Conservation (phyloP, 2,113 vertebrate species). For the Corythornis cristatus region DNA sequence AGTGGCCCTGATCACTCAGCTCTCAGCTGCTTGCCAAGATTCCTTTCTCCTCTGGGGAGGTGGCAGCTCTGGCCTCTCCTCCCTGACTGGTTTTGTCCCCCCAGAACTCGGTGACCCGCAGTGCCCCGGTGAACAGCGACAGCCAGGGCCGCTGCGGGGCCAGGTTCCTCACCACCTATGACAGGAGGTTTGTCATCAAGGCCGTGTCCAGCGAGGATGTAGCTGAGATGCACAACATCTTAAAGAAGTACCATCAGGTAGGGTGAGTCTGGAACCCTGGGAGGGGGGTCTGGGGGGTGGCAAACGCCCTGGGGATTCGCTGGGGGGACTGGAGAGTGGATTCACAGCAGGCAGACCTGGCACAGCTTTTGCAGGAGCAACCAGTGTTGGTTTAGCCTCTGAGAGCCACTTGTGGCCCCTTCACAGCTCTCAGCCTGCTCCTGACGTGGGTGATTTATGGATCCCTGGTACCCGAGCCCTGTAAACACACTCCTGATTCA, state of each 20-base stretch:
- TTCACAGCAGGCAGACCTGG: too few species aligned
- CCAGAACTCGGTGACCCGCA: conserved; percentile 94
- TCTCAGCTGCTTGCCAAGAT: not conserved
- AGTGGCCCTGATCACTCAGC: not conserved
- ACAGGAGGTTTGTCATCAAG: conserved; percentile 95
- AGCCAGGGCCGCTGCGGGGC: conserved; percentile 93
- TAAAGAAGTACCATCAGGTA: conserved; percentile 99
- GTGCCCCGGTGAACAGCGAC: conserved; percentile 93
- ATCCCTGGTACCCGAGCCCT: not conserved
- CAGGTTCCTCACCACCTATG: conserved; percentile 93
- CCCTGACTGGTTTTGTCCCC: not conserved
- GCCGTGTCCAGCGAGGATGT: conserved; percentile 96
- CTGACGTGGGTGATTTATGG: not conserved
- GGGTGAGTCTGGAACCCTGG: conserved; percentile 40
- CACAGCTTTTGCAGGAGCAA: too few species aligned
- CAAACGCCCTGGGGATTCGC: not conserved
- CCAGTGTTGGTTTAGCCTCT: too few species aligned
- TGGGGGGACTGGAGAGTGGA: not conserved
- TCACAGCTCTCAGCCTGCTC: not conserved
- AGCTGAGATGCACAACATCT: conserved; percentile 98
- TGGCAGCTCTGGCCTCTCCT: not conserved
- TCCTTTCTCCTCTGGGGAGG: not conserved
- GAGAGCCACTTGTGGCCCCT: too few species aligned
- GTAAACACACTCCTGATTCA: not conserved
- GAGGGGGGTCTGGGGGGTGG: not conserved